Evolutionary conservation across 2,888 invertebrate genomes (phyloP).

Genomic region (Pristionchus fissidentatus): DNA sequence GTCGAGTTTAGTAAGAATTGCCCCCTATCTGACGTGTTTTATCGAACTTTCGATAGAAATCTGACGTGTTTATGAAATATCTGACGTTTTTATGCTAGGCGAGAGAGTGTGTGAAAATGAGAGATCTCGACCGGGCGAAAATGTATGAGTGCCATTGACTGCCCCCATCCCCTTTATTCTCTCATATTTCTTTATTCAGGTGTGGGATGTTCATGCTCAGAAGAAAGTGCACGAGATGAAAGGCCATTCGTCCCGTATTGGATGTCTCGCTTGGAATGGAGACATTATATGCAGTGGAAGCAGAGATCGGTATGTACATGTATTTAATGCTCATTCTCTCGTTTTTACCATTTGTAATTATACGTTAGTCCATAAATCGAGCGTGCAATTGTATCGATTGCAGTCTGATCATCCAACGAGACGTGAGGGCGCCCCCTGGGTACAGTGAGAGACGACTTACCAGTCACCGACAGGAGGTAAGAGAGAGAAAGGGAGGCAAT

Average conservation of each 20-base stretch:
- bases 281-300: conserved; percentile 84
- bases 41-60: no score
- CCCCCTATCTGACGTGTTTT: no score
- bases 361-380: neutral
- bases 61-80: no score
- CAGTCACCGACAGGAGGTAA: conserved; percentile 93
- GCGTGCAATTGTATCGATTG: neutral
- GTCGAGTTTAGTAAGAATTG: no score
- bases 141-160: no score
- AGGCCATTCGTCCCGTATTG: conserved; percentile 72
- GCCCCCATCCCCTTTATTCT: neutral
- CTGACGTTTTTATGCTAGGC: no score
- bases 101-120: neutral
- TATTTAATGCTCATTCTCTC: neutral
- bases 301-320: conserved; percentile 80
- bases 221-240: conserved; percentile 83
- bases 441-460: conserved; percentile 87
- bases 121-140: no score
- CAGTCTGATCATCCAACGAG: conserved; percentile 88
- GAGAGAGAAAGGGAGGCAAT: no score
- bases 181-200: conserved; percentile 80
- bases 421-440: conserved; percentile 85
- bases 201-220: conserved; percentile 96
- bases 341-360: neutral
- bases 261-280: conserved; percentile 76